Evolutionary conservation across 2,797 vertebrate species (phyloP).

Genomic region (Pseudomugil gertrudae): DNA sequence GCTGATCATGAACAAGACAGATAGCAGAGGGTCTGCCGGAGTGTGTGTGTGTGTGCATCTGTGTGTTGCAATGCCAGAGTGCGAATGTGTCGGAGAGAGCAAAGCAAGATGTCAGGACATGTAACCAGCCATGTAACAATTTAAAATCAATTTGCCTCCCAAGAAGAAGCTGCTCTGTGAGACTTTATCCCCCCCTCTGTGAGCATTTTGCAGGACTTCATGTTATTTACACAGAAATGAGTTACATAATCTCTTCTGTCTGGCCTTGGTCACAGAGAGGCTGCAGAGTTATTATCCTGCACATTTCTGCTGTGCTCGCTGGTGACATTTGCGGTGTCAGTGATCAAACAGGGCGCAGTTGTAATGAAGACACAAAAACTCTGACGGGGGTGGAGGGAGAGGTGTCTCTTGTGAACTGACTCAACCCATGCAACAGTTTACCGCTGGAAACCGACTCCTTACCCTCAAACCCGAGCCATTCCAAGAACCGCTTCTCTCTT

Average conservation of each 20-base stretch:
- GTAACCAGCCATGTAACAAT: conserved; percentile 84
- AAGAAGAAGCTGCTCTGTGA: conserved; percentile 72
- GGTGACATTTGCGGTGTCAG: conserved; percentile 60
- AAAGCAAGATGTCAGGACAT: conserved; percentile 80
- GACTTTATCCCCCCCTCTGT: conserved; percentile 45
- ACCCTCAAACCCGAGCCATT: conserved; percentile 1
- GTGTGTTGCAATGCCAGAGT: conserved; percentile 35
- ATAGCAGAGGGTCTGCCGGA: conserved; percentile 67
- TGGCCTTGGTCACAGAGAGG: conserved; percentile 50
- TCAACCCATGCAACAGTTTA: conserved; percentile 58
- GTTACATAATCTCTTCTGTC: conserved; percentile 63
- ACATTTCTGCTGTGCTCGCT: conserved; percentile 35
- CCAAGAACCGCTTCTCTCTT: conserved; percentile 20
- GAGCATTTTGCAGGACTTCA: conserved; percentile 63
- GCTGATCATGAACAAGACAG: conserved; percentile 82
- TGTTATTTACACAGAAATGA: conserved; percentile 63
- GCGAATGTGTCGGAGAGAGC: conserved; percentile 30
- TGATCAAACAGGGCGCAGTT: conserved; percentile 45
- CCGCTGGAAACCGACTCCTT: neutral
- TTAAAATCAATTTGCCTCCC: conserved; percentile 84
- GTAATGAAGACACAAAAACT: conserved; percentile 44
- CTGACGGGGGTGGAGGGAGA: neutral
- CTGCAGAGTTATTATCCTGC: conserved; percentile 35
- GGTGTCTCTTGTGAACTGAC: conserved; percentile 8
- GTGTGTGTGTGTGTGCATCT: conserved; percentile 36